Evolutionary conservation across 2,113 vertebrate genomes (phyloP).

Genomic region (Myocastor coypus): DNA sequence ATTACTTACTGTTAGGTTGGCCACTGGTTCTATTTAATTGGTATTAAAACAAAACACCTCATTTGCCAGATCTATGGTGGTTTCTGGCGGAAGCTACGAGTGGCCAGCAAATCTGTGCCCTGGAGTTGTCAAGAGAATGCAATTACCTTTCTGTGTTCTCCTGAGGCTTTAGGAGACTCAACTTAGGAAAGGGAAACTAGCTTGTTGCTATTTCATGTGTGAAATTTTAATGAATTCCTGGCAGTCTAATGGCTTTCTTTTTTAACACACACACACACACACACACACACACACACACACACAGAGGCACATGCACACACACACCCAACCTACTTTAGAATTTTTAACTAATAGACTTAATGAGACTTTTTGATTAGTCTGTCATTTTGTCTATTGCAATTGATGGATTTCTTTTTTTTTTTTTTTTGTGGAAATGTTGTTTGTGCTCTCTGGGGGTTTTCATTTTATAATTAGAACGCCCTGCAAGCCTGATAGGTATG

Average conservation of each 20-base stretch:
- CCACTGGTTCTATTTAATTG: slow-evolving; percentile 65
- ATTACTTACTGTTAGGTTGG: slow-evolving; percentile 54
- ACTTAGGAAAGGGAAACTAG: slow-evolving; percentile 72
- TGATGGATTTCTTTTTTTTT: slow-evolving; percentile 72
- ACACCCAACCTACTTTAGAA: neutral
- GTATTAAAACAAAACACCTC: slow-evolving; percentile 59
- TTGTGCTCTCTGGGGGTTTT: slow-evolving; percentile 66
- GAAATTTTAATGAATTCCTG: slow-evolving; percentile 82
- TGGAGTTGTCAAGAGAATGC: slow-evolving; percentile 27
- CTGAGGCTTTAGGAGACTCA: slow-evolving; percentile 34
- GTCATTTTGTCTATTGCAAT: slow-evolving; percentile 62
- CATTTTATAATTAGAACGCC: slow-evolving; percentile 80
- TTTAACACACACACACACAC: neutral
- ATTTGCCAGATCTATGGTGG: slow-evolving; percentile 63
- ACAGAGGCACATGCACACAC: neutral
- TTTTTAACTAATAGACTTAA: slow-evolving; percentile 60
- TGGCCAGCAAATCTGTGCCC: slow-evolving; percentile 61
- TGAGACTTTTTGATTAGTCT: slow-evolving; percentile 69
- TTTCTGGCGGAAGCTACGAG: slow-evolving; percentile 59
- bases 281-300: neutral
- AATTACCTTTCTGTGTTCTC: slow-evolving; percentile 56
- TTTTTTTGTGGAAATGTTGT: slow-evolving; percentile 69
- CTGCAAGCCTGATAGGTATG: slow-evolving; percentile 69
- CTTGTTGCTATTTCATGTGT: slow-evolving; percentile 77
- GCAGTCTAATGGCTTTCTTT: slow-evolving; percentile 42